Percentiles rank a stretch among this genome's conserved stretches.
These are phyloP conservation scores for Drosophila infuscata DNA, from an alignment of 2,888 invertebrate species.

Conservation along the genomic window DNA sequence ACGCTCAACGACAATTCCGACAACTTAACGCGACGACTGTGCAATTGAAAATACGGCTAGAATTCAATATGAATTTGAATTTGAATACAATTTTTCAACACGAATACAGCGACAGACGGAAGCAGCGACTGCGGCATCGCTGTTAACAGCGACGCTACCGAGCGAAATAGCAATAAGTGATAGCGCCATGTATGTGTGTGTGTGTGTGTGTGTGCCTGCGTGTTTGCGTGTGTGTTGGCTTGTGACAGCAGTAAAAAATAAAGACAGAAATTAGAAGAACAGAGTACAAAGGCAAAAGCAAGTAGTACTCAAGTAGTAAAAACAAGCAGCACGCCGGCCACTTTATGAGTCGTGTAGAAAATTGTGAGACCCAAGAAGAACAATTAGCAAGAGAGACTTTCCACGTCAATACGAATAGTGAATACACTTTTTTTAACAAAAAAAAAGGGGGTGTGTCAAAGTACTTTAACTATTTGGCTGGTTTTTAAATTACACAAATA, in stretches of 20 bases:
- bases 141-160: constrained; percentile 34
- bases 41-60: constrained; percentile 74
- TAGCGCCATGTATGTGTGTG: constrained; percentile 42
- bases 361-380: constrained; percentile 33
- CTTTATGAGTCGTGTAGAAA: constrained; percentile 47
- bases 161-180: constrained; percentile 71
- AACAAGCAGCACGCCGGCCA: constrained; percentile 15
- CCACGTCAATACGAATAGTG: constrained; percentile 17
- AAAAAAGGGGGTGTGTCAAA: background rate
- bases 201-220: background rate
- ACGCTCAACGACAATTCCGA: constrained; percentile 22
- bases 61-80: constrained; percentile 75
- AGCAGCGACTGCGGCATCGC: constrained; percentile 32
- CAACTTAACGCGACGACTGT: constrained; percentile 70
- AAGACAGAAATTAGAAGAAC: constrained; percentile 30
- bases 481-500: background rate
- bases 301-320: constrained; percentile 33
- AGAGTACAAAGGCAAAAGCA: constrained; percentile 39
- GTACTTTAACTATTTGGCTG: no score
- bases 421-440: constrained; percentile 15
- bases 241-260: constrained; percentile 42
- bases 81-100: constrained; percentile 71
- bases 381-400: background rate
- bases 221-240: constrained; percentile 18
- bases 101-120: constrained; percentile 24